Conservation (phyloP, 2,888 invertebrate genomes). For the Athalia cordata region DNA sequence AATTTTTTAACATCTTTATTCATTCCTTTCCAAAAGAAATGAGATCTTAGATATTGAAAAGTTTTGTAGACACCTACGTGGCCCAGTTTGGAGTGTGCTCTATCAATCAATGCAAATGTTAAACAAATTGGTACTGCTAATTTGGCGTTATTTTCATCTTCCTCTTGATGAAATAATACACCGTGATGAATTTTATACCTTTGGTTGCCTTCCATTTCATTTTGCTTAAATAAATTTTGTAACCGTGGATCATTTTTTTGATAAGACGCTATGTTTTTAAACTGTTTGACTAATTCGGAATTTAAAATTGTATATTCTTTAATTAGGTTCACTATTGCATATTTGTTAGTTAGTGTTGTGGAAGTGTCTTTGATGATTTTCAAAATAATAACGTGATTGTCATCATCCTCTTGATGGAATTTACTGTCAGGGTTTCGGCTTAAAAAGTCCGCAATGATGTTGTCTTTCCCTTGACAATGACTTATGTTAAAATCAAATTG, state of each 20-base stretch:
- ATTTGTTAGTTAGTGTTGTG: too few species aligned
- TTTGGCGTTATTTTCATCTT: too few species aligned
- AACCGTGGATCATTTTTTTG: not conserved
- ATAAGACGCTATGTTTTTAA: too few species aligned
- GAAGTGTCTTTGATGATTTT: not conserved
- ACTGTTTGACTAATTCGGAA: too few species aligned
- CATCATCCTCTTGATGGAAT: not conserved
- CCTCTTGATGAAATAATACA: constrained; percentile 3
- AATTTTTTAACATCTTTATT: constrained; percentile 31
- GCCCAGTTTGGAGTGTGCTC: constrained; percentile 29
- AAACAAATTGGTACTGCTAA: too few species aligned
- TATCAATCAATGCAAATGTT: not conserved
- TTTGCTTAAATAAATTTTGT: too few species aligned
- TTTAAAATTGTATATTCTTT: too few species aligned
- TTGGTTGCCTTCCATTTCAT: too few species aligned
- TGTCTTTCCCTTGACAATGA: constrained; percentile 55
- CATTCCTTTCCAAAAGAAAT: constrained; percentile 47
- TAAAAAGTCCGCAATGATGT: constrained; percentile 54
- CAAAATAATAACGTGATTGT: constrained; percentile 32
- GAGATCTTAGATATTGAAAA: constrained; percentile 14
- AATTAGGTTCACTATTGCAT: too few species aligned
- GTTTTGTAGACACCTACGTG: constrained; percentile 46
- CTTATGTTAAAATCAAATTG: constrained; percentile 55
- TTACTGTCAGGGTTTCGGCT: constrained; percentile 51
- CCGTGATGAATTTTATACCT: not conserved